A percentile compares a stretch with the other conserved stretches of the same genome.
Evolutionary conservation across 2,888 invertebrate species (phyloP).

Genomic region (Brachyopa scutellaris): DNA sequence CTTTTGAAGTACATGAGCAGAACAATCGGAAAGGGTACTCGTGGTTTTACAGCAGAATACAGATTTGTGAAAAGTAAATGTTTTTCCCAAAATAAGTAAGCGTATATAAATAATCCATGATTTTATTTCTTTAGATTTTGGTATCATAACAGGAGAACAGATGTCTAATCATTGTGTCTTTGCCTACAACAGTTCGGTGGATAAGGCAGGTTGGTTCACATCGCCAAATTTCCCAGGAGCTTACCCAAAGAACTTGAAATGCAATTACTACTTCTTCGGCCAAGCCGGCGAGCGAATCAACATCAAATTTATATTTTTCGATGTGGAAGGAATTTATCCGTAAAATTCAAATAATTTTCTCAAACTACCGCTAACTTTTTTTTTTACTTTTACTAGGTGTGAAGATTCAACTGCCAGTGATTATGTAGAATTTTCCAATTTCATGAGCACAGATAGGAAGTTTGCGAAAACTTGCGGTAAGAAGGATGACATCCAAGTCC

Average conservation of each 20-base stretch:
- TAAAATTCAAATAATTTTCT: constrained; percentile 84
- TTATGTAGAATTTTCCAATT: constrained; percentile 98
- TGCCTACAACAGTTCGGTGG: constrained; percentile 91
- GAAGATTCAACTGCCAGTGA: constrained; percentile 95
- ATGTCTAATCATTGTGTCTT: constrained; percentile 92
- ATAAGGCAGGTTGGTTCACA: constrained; percentile 89
- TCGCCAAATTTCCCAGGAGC: constrained; percentile 96
- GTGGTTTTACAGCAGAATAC: constrained; percentile 94
- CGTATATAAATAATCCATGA: too few relatives aligned
- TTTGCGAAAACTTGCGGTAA: constrained; percentile 93
- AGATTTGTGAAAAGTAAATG: constrained; percentile 95
- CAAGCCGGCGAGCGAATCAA: constrained; percentile 89
- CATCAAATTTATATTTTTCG: constrained; percentile 94
- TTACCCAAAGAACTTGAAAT: constrained; percentile 94
- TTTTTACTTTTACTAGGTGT: constrained; percentile 85
- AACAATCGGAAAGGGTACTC: constrained; percentile 89
- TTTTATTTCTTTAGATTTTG: constrained; percentile 90
- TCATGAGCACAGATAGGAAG: constrained; percentile 93
- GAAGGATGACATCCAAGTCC: constrained; percentile 87
- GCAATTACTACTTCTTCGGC: constrained; percentile 95
- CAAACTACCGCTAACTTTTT: neutral
- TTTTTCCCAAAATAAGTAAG: too few relatives aligned
- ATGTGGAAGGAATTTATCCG: constrained; percentile 97
- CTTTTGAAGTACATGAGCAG: constrained; percentile 93
- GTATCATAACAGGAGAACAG: constrained; percentile 91